Percentiles rank a stretch among this genome's conserved stretches.
These are phyloP conservation scores for Ptilorrhoa leucosticta DNA, from an alignment of 2,113 vertebrate genomes.

Conservation along the genomic window DNA sequence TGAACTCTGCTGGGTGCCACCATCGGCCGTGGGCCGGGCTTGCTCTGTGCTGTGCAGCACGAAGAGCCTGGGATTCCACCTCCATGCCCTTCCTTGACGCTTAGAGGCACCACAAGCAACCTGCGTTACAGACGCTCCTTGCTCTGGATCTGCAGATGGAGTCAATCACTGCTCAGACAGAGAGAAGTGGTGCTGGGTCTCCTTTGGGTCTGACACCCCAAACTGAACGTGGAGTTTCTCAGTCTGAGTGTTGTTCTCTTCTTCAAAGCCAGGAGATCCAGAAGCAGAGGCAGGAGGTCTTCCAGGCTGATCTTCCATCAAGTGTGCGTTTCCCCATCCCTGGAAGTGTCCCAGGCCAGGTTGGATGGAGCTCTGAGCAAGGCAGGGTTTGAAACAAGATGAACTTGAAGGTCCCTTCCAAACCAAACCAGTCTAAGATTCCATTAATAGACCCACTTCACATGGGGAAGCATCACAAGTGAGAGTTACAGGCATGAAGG, in stretches of 20 bases:
- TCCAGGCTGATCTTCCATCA: not conserved
- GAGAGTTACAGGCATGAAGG: not conserved
- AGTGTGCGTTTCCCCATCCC: not conserved
- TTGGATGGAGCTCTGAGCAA: not conserved
- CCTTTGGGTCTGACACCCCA: not conserved
- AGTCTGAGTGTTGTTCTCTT: not conserved
- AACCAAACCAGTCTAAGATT: not conserved
- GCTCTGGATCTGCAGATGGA: not conserved
- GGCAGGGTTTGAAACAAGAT: not conserved
- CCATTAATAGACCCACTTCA: not conserved
- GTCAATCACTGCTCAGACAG: not conserved
- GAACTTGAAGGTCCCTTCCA: not conserved
- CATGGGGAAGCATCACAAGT: not conserved
- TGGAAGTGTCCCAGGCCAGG: not conserved
- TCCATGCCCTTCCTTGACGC: not conserved
- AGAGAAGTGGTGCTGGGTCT: not conserved
- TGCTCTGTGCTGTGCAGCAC: not conserved
- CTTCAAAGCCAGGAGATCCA: not conserved
- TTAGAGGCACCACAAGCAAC: not conserved
- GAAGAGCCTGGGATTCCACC: not conserved
- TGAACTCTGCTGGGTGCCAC: not conserved
- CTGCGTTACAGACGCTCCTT: not conserved
- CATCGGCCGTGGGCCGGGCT: not conserved
- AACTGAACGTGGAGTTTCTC: not conserved
- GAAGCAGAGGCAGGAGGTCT: not conserved